Evolutionary conservation across 2,113 vertebrate genomes (phyloP).

Genomic region (Rhabdornis inornatus): DNA sequence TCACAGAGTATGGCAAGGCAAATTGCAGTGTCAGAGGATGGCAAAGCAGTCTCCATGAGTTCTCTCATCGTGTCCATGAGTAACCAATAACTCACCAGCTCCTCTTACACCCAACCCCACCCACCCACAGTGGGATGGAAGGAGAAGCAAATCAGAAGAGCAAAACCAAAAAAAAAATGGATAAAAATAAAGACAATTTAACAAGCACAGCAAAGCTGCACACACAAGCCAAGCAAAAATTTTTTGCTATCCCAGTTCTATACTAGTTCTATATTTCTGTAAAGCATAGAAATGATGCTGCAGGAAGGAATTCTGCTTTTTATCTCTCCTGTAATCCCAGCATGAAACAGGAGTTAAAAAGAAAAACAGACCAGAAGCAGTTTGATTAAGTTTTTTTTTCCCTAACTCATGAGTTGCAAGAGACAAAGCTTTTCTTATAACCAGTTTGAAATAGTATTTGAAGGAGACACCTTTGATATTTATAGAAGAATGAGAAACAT

Average conservation of each 20-base stretch:
- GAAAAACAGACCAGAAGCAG: background rate
- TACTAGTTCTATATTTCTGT: background rate
- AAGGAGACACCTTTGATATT: background rate
- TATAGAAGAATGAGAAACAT: background rate
- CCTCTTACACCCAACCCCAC: background rate
- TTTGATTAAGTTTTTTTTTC: background rate
- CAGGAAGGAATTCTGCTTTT: background rate
- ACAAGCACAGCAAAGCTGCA: background rate
- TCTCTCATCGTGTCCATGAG: accelerated
- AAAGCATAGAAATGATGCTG: background rate
- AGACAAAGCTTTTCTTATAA: background rate
- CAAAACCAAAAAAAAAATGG: background rate
- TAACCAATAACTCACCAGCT: background rate
- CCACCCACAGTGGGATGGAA: background rate
- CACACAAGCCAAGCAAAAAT: background rate
- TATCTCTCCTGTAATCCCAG: background rate
- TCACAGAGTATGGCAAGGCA: background rate
- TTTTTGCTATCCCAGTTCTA: background rate
- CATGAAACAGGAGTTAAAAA: background rate
- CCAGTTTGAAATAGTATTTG: background rate
- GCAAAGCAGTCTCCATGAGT: background rate
- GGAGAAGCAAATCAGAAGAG: background rate
- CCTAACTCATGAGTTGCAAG: background rate
- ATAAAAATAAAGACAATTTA: background rate
- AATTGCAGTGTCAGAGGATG: background rate